These are phyloP conservation scores for Chrysopa pallens DNA, from an alignment of 1,140 invertebrate species.

Conservation along the genomic window DNA sequence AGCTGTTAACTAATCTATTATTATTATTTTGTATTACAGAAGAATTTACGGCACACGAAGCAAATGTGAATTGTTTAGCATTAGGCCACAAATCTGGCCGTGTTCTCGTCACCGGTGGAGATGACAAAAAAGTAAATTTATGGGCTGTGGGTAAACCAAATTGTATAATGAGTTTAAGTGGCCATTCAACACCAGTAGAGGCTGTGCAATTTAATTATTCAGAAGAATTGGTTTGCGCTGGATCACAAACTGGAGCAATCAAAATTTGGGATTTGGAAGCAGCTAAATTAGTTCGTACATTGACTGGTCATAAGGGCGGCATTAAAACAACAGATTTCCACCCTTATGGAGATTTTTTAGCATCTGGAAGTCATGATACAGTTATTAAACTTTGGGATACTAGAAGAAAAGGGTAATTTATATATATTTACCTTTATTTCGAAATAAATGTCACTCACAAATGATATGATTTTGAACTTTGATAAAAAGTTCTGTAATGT, in stretches of 20 bases:
- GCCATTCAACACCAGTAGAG: conserved; percentile 83
- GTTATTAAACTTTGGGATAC: conserved; percentile 72
- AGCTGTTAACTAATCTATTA: background rate
- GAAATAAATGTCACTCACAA: no score
- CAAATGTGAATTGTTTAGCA: conserved; percentile 78
- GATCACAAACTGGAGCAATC: conserved; percentile 78
- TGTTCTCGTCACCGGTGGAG: conserved; percentile 89
- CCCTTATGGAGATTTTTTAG: conserved; percentile 86
- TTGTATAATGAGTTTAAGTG: conserved; percentile 89
- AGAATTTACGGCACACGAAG: conserved; percentile 75
- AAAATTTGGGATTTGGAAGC: conserved; percentile 96
- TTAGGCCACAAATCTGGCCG: conserved; percentile 80
- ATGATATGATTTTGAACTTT: no score
- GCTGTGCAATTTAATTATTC: conserved; percentile 87
- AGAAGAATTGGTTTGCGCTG: conserved; percentile 90
- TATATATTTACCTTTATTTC: no score
- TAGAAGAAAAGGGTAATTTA: conserved; percentile 34
- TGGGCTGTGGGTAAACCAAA: conserved; percentile 92
- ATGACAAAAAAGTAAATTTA: conserved; percentile 93
- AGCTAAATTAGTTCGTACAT: conserved; percentile 73
- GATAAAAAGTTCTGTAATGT: no score
- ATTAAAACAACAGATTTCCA: conserved; percentile 90
- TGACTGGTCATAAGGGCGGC: conserved; percentile 82
- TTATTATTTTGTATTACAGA: conserved; percentile 38
- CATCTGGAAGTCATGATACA: conserved; percentile 83